Percentiles rank a stretch among this genome's conserved stretches.
Evolutionary conservation across 2,797 vertebrate species (phyloP).

Genomic region (Tragopan temminckii): DNA sequence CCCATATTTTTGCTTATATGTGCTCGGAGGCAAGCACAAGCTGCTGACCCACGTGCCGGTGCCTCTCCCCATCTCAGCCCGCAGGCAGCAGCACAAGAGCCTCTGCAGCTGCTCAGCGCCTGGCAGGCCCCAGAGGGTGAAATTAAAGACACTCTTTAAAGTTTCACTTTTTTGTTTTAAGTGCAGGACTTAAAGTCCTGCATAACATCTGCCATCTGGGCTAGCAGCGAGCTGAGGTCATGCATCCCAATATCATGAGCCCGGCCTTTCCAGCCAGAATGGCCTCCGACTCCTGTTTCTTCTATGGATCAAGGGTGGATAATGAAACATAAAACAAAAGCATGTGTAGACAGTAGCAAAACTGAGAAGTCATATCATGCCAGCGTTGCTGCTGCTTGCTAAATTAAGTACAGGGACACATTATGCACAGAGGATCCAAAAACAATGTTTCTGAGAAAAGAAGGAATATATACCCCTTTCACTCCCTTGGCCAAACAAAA

Average conservation of each 20-base stretch:
- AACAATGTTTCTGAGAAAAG: background rate
- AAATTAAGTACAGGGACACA: background rate
- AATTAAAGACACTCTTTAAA: slow-evolving; percentile 44
- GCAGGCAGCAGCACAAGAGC: background rate
- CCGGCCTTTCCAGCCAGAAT: background rate
- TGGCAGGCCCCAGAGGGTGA: slow-evolving; percentile 10
- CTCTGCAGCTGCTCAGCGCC: slow-evolving; percentile 1
- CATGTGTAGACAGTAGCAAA: slow-evolving; percentile 11
- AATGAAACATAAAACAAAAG: slow-evolving; percentile 11
- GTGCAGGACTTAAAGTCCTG: background rate
- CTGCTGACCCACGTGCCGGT: accelerated
- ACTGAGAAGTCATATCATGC: background rate
- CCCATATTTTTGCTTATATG: background rate
- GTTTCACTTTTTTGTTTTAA: background rate
- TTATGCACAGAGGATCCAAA: background rate
- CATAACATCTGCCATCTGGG: slow-evolving; percentile 4
- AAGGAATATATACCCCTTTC: background rate
- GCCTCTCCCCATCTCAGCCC: background rate
- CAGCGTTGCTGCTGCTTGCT: background rate
- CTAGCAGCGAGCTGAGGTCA: slow-evolving; percentile 3
- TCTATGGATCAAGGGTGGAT: background rate
- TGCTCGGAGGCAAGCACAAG: background rate
- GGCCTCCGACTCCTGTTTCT: background rate
- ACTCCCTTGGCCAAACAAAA: background rate
- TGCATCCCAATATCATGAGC: background rate